Conservation (phyloP, 2,797 vertebrate species). For the Pipistrellus pipistrellus region DNA sequence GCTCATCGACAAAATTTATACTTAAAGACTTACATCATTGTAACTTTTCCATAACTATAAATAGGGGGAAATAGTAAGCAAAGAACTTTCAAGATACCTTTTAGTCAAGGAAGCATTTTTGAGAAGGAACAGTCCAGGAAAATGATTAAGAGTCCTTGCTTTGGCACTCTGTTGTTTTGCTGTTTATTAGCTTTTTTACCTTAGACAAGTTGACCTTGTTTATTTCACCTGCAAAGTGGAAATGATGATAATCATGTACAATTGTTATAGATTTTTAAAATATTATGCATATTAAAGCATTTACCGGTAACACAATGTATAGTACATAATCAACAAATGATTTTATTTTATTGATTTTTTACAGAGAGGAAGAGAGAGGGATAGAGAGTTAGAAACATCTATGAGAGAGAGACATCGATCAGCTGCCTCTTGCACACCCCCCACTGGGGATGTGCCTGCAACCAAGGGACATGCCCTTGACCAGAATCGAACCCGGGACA, state of each 20-base stretch:
- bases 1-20: constrained; percentile 1
- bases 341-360: not conserved
- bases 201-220: not conserved
- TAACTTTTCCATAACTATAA: not conserved
- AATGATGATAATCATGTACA: not conserved
- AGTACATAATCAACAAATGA: not conserved
- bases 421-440: too few relatives aligned
- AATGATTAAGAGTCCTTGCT: not conserved
- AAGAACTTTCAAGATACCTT: not conserved
- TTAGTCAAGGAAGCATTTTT: not conserved
- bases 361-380: too few relatives aligned
- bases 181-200: not conserved
- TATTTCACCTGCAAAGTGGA: not conserved
- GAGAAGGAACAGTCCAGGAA: not conserved
- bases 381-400: too few relatives aligned
- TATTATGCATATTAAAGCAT: not conserved
- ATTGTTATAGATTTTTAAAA: constrained; percentile 35
- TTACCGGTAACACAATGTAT: not conserved
- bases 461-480: too few relatives aligned
- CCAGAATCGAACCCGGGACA: too few relatives aligned
- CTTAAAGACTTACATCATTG: not conserved
- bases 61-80: not conserved
- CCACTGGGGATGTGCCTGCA: too few relatives aligned
- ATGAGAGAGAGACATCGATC: too few relatives aligned
- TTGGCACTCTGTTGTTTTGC: not conserved